Evolutionary conservation across 2,797 vertebrate species (phyloP), one percentile per base, ranked within the genome.

Genomic region (Diglossa cyanea): DNA sequence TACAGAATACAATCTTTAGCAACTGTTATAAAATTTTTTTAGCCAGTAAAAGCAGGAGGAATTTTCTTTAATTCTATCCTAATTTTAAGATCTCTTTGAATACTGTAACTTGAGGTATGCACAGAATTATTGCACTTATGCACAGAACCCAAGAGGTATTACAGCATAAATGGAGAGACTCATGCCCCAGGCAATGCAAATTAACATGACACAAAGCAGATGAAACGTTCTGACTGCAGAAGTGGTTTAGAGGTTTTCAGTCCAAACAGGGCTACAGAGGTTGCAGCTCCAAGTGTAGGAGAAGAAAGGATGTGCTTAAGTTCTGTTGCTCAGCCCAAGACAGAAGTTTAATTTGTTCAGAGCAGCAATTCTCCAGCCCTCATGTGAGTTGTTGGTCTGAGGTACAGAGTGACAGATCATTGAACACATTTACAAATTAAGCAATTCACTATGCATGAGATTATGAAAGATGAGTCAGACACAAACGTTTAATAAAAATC

Each of bases 341-440:
- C 11, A 81, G 54, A 77, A 74, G 20, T 81, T 79, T 70, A 55
- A 54, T 37, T 74, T 33, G 53, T 65, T 86, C 54, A 78, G 33
- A 88, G 74, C 23, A 83, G 55, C 39, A 89, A n/a, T 47, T 40
- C 50, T 71, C 48, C 61, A 88, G 13, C 15, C 23, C n/a, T 80
- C 57, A 31, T 15, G 26, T 28, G 80, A 93, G 31, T 8, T 77
- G 45, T 15, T 94, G 65, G 31, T 87, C 28, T 71, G 75, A 82
- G 57, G 53, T 77, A 90, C 3, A 61, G 48, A 73, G 58, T 44
- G 42, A 74, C 61, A 89, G 63, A 85, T 61, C 86, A 79, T 3
- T 92, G 78, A 94, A 83, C 50, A 55, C 45, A 82, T 86, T 85
- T 91, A 87, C 31, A 71, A 93, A 89, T 88, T 61, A 93, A 77